Conservation (phyloP, 2,113 vertebrate genomes). For the Scopus umbretta region DNA sequence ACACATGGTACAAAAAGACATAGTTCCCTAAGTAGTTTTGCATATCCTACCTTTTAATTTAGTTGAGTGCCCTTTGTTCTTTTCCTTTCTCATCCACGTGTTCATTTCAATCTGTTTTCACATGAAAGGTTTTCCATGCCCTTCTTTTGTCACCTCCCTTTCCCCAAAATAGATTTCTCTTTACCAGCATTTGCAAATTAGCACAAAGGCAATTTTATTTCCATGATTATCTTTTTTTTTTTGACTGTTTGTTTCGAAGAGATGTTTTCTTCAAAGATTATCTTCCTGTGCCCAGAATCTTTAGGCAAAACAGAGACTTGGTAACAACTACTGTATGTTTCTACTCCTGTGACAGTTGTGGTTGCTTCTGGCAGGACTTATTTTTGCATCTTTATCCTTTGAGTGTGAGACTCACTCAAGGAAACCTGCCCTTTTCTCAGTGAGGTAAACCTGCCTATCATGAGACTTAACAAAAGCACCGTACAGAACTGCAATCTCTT, state of each 20-base stretch:
- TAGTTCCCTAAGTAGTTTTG: not conserved
- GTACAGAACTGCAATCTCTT: not conserved
- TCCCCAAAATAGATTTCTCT: conserved; percentile 10
- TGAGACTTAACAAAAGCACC: not conserved
- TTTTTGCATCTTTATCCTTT: not conserved
- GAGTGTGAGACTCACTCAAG: not conserved
- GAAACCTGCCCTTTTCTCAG: not conserved
- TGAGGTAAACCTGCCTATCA: not conserved
- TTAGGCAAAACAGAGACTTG: not conserved
- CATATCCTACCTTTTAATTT: conserved; percentile 38
- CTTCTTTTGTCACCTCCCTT: not conserved
- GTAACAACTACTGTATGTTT: not conserved
- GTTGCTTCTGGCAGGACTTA: not conserved
- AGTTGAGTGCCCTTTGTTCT: conserved; percentile 16
- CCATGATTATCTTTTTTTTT: not conserved
- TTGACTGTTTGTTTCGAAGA: not conserved
- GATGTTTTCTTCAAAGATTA: not conserved
- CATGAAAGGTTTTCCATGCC: conserved; percentile 4
- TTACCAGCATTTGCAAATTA: not conserved
- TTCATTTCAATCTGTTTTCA: conserved; percentile 13
- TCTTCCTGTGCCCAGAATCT: not conserved
- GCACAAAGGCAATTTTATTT: not conserved
- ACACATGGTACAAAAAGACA: not conserved
- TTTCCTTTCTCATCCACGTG: not conserved
- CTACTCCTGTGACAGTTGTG: not conserved